Evolutionary conservation across 2,888 invertebrate genomes (phyloP).

Genomic region (Athripsodes cinereus): DNA sequence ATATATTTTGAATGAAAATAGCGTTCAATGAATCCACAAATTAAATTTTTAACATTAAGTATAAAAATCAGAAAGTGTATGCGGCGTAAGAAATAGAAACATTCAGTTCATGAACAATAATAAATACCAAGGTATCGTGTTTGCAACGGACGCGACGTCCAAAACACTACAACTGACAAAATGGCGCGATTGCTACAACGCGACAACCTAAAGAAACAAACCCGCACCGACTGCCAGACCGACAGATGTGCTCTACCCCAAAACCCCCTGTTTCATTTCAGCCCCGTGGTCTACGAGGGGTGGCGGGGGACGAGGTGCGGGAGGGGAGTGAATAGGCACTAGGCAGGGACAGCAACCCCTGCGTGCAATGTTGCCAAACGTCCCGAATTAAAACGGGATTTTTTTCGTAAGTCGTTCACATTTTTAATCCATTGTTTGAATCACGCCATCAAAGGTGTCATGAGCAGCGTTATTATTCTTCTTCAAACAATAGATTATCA

Average conservation of each 20-base stretch:
- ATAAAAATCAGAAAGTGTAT: not conserved
- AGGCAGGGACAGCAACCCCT: not conserved
- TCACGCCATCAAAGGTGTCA: not conserved
- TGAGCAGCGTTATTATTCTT: not conserved
- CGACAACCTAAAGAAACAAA: slow-evolving; percentile 8
- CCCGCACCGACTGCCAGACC: slow-evolving; percentile 10
- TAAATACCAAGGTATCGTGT: not conserved
- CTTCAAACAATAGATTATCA: not conserved
- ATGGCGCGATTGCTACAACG: slow-evolving; percentile 4
- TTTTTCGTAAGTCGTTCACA: not conserved
- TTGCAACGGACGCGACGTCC: not conserved
- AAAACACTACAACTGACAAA: not conserved
- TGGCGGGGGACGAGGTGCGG: not conserved
- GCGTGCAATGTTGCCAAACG: slow-evolving; percentile 2
- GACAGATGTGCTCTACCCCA: slow-evolving; percentile 17
- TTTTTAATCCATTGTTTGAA: not conserved
- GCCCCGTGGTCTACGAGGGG: slow-evolving; percentile 1
- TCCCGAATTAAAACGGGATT: not conserved
- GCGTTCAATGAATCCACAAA: too few relatives aligned
- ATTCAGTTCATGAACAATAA: not conserved
- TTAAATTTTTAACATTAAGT: not conserved
- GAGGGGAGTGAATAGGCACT: not conserved
- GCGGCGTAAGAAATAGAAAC: not conserved
- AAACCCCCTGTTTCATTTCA: not conserved
- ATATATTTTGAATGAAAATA: not conserved